These are phyloP conservation scores for Heteromyza rotundicornis DNA, from an alignment of 2,888 invertebrate genomes.

Conservation along the genomic window DNA sequence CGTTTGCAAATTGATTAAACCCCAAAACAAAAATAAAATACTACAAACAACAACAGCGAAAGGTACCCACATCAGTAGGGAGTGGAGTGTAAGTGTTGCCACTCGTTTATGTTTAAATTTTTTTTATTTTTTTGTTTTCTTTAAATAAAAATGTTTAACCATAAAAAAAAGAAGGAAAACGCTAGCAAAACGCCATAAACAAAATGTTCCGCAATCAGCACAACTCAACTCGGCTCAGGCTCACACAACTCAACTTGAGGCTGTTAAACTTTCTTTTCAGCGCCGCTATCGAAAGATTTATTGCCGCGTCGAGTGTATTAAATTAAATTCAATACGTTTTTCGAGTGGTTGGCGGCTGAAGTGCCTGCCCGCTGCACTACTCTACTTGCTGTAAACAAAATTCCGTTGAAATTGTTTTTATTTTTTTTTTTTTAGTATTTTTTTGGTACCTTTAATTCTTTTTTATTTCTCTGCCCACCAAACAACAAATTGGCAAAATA, in stretches of 20 bases:
- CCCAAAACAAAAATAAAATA: not conserved
- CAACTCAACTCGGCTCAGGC: not conserved
- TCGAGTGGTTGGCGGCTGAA: not conserved
- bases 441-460: no score
- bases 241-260: not conserved
- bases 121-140: no score
- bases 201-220: not conserved
- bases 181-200: not conserved
- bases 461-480: not conserved
- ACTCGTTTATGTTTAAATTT: no score
- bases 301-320: conserved; percentile 21
- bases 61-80: conserved; percentile 9
- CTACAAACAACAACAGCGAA: conserved; percentile 6
- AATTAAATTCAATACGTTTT: conserved; percentile 21
- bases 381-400: not conserved
- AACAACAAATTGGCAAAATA: conserved; percentile 20
- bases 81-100: conserved; percentile 1
- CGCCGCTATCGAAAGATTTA: conserved; percentile 14
- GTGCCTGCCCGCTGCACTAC: not conserved
- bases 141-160: no score
- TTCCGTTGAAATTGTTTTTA: not conserved
- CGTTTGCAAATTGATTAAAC: conserved; percentile 13
- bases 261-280: conserved; percentile 7
- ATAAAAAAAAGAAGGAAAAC: not conserved
- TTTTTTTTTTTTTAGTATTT: not conserved